These are phyloP conservation scores for Adelosebastes latens DNA, from an alignment of 2,797 vertebrate genomes.

Conservation along the genomic window DNA sequence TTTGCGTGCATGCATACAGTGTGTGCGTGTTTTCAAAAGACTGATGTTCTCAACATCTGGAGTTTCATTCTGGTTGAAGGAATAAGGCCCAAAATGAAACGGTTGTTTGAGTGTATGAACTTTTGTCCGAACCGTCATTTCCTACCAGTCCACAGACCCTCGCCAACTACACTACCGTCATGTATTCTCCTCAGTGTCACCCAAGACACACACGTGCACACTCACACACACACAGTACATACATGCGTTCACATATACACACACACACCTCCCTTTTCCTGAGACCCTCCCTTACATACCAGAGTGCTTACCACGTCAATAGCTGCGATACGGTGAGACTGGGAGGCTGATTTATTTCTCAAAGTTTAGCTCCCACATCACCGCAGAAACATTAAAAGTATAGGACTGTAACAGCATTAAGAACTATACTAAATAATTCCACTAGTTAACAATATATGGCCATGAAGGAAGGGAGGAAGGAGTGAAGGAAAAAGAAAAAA, in stretches of 20 bases:
- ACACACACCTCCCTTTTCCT: constrained; percentile 50
- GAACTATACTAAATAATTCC: constrained; percentile 25
- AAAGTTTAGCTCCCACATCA: constrained; percentile 41
- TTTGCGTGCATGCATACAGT: not conserved
- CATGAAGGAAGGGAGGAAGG: not conserved
- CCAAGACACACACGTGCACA: not conserved
- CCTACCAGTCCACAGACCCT: not conserved
- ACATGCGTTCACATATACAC: not conserved
- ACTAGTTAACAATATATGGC: constrained; percentile 14
- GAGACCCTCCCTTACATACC: constrained; percentile 71
- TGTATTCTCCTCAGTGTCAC: constrained; percentile 12
- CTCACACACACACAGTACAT: not conserved
- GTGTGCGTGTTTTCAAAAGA: constrained; percentile 17
- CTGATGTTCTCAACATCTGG: constrained; percentile 40
- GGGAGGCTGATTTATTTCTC: constrained; percentile 62
- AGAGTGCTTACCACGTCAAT: constrained; percentile 62
- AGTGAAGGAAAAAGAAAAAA: constrained; percentile 16
- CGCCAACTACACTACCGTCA: not conserved
- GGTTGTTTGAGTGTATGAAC: constrained; percentile 17
- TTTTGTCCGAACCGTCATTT: constrained; percentile 23
- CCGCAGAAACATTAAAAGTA: constrained; percentile 23
- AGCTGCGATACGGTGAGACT: constrained; percentile 51
- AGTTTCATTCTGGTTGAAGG: constrained; percentile 41
- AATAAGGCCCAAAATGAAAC: constrained; percentile 28
- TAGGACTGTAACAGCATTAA: constrained; percentile 10